A percentile compares a stretch with the other conserved stretches of the same genome.
phyloP scores from a whole-genome alignment of 2,113 vertebrate genomes.

The Sus scrofa region DNA sequence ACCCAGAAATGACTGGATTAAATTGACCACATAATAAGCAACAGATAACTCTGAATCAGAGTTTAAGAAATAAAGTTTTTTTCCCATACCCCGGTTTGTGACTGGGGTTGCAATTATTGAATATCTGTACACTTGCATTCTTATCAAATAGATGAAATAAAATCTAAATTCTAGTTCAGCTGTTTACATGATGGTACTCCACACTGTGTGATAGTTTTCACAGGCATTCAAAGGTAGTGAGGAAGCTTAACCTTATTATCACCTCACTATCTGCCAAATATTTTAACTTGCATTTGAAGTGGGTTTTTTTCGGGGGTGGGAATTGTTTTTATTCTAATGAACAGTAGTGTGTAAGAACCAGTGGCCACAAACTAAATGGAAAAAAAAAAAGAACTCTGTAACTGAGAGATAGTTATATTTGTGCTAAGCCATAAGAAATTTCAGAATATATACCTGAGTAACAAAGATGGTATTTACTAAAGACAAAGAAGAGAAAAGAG shows the following conservation, averaged over 20 bases:
- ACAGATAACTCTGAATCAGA: not conserved
- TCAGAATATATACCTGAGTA: not conserved
- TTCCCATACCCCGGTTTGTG: not conserved
- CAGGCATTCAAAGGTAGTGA: not conserved
- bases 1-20: not conserved
- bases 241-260: not conserved
- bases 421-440: not conserved
- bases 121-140: not conserved
- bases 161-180: not conserved
- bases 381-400: not conserved
- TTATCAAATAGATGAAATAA: conserved; percentile 2
- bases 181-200: not conserved
- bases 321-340: not conserved
- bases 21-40: not conserved
- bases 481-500: not conserved
- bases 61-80: not conserved
- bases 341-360: not conserved
- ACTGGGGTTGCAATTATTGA: not conserved
- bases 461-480: not conserved
- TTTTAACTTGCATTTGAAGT: not conserved
- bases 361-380: not conserved
- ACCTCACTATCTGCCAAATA: not conserved
- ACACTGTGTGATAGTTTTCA: not conserved
- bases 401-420: not conserved
- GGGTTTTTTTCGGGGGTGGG: not conserved